phyloP scores from a whole-genome alignment of 2,797 vertebrate species.

The Peromyscus attwateri region DNA sequence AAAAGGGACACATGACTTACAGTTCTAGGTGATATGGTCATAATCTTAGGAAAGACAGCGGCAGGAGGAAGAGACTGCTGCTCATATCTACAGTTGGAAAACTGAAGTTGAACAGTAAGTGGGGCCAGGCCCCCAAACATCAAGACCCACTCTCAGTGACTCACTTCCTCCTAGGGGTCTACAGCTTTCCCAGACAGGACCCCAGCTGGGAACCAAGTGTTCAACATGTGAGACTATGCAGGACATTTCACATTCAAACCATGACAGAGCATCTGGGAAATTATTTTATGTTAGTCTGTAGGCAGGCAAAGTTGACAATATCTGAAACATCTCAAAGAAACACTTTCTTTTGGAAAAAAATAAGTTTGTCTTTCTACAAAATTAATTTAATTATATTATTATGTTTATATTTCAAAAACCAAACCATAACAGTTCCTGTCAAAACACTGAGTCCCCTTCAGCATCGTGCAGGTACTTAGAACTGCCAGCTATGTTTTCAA shows the following conservation, averaged over 20 bases:
- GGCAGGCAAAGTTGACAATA: background rate
- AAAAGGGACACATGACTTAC: background rate
- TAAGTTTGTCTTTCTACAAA: background rate
- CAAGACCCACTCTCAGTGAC: background rate
- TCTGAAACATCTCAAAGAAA: background rate
- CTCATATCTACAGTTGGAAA: background rate
- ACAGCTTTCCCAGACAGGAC: background rate
- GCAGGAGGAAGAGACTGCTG: no score
- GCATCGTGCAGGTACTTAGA: background rate
- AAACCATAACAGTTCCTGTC: background rate
- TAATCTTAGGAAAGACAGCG: no score
- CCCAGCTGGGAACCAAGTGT: background rate
- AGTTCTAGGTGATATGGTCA: background rate
- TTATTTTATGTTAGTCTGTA: background rate
- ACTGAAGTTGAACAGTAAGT: background rate
- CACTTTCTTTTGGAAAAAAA: background rate
- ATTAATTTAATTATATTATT: constrained; percentile 34
- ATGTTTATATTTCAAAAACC: background rate
- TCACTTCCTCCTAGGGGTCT: background rate
- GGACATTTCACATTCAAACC: background rate
- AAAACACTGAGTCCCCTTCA: background rate
- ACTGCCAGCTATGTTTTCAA: background rate
- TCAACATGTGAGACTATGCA: background rate
- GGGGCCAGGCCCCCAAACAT: background rate
- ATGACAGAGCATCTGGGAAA: background rate